Evolutionary conservation across 2,797 vertebrate genomes (phyloP), one percentile per base, ranked within the genome.

Genomic region (Mormyrops attenuatus): DNA sequence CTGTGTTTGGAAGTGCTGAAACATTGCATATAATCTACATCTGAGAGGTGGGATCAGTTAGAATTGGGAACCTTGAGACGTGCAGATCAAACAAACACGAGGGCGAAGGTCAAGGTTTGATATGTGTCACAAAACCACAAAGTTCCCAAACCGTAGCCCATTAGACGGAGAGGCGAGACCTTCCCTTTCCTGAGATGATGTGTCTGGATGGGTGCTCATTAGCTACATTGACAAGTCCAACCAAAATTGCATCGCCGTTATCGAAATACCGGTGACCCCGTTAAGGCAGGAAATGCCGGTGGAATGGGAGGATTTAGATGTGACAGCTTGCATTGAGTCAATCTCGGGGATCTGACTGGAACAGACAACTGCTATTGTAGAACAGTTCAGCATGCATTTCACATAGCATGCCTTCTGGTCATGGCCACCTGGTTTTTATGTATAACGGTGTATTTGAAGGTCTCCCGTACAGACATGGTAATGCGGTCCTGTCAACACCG

Each of bases 391-490:
- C 84, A 22, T 89, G 84, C 63, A 69, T 86, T 86, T 86, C 89
- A 87, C 57, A 73, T 53, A 84, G 44, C 57, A 66, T 22, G 82
- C 82, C 89, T 73, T 60, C 57, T 60, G 47, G 47, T 84, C 30
- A 41, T 30, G 57, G 60, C 57, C 80, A 66, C 88, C 88, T 89
- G 88, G 80, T 66, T 85, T 89, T 53, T 57, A 85, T 85, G 82
- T 52, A 85, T 47, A 63, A 55, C 77, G 44, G 77, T 20, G 77
- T 41, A 85, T 60, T 85, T 57, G 82, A 22, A 87, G 44, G 55
- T 87, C 55, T 63, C 6, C 89, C 57, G 30, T 73, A 49, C 57
- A 85, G 44, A 44, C 84, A 52, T 34, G 60, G 89, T 89, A 86
- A 89, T 69, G 55, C 47, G 3, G 89, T 52, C 41, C 84, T 86